These are phyloP conservation scores for Leucosticte australis DNA, from an alignment of 2,113 vertebrate genomes.

Conservation along the genomic window DNA sequence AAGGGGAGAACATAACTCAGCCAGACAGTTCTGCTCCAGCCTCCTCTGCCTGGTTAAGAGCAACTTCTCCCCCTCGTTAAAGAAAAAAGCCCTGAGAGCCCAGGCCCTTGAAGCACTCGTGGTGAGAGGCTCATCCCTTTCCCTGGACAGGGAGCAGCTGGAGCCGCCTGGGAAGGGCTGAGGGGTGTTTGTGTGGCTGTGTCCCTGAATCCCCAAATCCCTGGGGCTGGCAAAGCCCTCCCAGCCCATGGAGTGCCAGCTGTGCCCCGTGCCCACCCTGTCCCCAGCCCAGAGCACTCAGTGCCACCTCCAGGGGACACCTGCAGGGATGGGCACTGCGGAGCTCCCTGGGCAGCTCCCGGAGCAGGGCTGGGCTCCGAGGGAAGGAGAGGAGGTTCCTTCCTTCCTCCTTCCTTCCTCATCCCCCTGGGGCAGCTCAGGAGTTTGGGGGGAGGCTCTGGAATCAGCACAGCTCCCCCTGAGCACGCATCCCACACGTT, in stretches of 20 bases:
- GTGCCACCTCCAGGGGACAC: neutral
- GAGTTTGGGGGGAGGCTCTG: neutral
- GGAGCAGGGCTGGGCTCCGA: neutral
- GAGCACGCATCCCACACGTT: rapidly evolving
- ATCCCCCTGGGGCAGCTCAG: no score
- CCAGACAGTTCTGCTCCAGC: neutral
- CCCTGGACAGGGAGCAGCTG: slow-evolving; percentile 46
- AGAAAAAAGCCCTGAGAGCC: neutral
- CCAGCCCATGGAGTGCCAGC: neutral
- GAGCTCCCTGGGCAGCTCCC: neutral
- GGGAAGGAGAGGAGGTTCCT: neutral
- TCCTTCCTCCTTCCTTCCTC: neutral
- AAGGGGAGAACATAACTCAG: slow-evolving; percentile 49
- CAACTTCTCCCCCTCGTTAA: neutral
- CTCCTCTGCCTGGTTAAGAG: neutral
- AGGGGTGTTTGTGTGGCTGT: neutral
- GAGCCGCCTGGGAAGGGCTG: neutral
- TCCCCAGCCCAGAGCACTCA: no score
- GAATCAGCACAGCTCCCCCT: rapidly evolving
- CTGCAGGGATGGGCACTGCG: neutral
- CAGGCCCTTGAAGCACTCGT: neutral
- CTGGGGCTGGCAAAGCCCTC: neutral
- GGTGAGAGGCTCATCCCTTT: slow-evolving; percentile 34
- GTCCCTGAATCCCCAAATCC: neutral
- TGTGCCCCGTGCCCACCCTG: no score